Percentiles rank a stretch among this genome's conserved stretches.
Evolutionary conservation across 2,888 invertebrate genomes (phyloP).

Genomic region (Standfussiana lucernea): DNA sequence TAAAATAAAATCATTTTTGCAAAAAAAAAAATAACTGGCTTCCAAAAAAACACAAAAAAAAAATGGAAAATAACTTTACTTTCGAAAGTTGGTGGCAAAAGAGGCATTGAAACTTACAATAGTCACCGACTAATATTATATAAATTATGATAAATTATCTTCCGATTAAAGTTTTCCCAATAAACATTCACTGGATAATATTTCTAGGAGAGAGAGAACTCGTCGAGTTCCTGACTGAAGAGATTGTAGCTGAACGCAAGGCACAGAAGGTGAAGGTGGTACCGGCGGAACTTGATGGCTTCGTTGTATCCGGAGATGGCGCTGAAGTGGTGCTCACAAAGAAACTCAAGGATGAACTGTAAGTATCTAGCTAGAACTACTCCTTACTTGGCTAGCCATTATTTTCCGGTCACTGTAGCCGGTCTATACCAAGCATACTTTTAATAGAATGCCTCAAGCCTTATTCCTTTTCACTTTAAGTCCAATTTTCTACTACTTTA

Average conservation of each 20-base stretch:
- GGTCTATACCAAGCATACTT: no score
- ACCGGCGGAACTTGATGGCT: slow-evolving; percentile 95
- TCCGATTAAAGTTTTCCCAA: background rate
- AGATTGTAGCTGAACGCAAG: slow-evolving; percentile 97
- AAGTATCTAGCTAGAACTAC: slow-evolving; percentile 75
- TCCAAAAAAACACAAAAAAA: no score
- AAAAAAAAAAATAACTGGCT: no score
- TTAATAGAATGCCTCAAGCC: no score
- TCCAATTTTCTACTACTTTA: background rate
- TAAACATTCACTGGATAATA: background rate
- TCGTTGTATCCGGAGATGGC: slow-evolving; percentile 94
- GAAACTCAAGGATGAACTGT: slow-evolving; percentile 93
- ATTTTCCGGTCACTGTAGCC: no score
- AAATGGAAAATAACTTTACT: no score
- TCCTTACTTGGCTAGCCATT: background rate
- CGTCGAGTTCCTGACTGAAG: slow-evolving; percentile 97
- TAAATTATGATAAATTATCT: no score
- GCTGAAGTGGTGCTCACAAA: slow-evolving; percentile 96
- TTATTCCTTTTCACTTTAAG: background rate
- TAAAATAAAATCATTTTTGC: no score
- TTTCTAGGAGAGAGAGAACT: slow-evolving; percentile 95
- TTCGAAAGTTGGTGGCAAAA: no score
- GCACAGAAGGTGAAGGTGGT: slow-evolving; percentile 94
- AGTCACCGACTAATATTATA: no score
- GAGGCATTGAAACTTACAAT: no score